Conservation (phyloP, 1,140 invertebrate species). For the Drosophila biarmipes region DNA sequence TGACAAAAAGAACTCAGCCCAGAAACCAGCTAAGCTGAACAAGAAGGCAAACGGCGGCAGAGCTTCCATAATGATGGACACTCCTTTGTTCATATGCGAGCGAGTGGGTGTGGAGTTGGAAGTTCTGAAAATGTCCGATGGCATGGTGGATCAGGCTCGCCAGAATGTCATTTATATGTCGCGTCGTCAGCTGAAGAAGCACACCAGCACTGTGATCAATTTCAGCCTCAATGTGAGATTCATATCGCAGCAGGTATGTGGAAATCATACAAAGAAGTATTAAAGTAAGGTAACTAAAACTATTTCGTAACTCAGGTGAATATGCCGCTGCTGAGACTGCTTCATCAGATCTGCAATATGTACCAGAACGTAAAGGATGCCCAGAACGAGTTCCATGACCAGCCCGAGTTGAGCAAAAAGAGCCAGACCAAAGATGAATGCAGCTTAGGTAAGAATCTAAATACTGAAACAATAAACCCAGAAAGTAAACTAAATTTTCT, state of each 20-base stretch:
- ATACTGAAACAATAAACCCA: not conserved
- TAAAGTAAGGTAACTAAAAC: not conserved
- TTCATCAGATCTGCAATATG: conserved; percentile 99
- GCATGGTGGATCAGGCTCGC: conserved; percentile 93
- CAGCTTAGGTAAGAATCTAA: conserved; percentile 75
- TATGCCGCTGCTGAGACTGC: conserved; percentile 95
- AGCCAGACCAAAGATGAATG: conserved; percentile 81
- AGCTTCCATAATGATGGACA: conserved; percentile 90
- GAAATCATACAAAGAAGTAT: not conserved
- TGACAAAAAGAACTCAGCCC: conserved; percentile 64
- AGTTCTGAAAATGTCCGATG: conserved; percentile 94
- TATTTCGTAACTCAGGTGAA: conserved; percentile 88
- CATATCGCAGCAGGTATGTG: conserved; percentile 92
- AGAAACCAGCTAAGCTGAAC: conserved; percentile 61
- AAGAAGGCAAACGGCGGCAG: conserved; percentile 85
- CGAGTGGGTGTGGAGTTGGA: conserved; percentile 95
- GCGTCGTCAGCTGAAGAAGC: conserved; percentile 93
- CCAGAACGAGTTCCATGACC: conserved; percentile 93
- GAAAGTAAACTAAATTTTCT: not conserved
- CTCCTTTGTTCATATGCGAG: conserved; percentile 96
- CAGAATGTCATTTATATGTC: conserved; percentile 94
- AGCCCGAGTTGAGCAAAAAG: conserved; percentile 86
- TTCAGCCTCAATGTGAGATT: conserved; percentile 94
- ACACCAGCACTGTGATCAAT: conserved; percentile 94
- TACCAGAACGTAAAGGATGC: conserved; percentile 98